Conservation (phyloP, 23 tunicate genomes). For the Diplosoma virens region DNA sequence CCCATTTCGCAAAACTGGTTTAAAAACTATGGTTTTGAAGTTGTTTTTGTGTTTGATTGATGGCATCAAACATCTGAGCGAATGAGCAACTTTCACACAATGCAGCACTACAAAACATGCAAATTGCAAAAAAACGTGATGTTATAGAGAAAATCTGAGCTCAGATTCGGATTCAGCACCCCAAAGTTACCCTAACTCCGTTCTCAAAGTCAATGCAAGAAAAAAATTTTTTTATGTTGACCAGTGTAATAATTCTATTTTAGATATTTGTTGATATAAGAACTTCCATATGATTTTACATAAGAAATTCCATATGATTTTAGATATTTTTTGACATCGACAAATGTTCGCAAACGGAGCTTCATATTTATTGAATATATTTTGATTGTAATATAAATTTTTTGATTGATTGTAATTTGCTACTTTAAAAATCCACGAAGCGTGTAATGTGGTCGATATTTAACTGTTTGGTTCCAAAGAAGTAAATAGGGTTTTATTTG, state of each 20-base stretch:
- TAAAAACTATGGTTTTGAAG: conserved; percentile 20
- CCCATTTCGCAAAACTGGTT: conserved; percentile 10
- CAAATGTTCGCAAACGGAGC: no score
- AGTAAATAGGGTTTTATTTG: no score
- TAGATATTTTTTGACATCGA: no score
- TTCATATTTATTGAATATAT: no score
- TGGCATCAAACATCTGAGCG: conserved; percentile 28
- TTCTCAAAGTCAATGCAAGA: conserved; percentile 35
- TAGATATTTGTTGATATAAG: no score
- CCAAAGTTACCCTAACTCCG: conserved; percentile 44
- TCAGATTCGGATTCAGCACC: conserved; percentile 55
- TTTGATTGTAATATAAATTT: no score
- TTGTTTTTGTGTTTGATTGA: conserved; percentile 1
- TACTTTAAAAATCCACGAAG: no score
- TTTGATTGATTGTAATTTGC: no score
- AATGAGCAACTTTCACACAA: conserved; percentile 24
- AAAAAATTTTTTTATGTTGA: conserved; percentile 38
- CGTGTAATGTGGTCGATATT: no score
- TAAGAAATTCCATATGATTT: no score
- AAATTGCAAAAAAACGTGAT: conserved; percentile 32
- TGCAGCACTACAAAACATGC: conserved; percentile 23
- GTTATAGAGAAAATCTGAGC: conserved; percentile 51
- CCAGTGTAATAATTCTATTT: conserved; percentile 16
- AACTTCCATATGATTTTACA: no score
- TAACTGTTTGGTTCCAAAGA: no score